Conservation (phyloP, 2,797 vertebrate species). For the Coluber constrictor region DNA sequence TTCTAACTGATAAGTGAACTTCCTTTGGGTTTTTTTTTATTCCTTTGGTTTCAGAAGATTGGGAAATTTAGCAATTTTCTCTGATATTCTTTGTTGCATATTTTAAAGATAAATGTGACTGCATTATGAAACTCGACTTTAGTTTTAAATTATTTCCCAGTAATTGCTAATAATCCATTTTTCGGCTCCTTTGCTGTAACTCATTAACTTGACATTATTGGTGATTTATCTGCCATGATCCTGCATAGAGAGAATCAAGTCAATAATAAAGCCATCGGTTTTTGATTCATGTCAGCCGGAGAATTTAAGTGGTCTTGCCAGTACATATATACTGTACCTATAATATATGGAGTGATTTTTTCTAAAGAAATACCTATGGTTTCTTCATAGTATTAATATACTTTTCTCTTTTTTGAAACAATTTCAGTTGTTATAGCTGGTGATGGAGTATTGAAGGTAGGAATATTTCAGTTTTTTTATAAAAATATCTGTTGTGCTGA, state of each 20-base stretch:
- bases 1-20: neutral
- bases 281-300: neutral
- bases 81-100: neutral
- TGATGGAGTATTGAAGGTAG: conserved; percentile 92
- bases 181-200: neutral
- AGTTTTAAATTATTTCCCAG: neutral
- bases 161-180: neutral
- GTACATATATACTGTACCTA: neutral
- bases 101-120: neutral
- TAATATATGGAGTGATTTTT: conserved; percentile 2
- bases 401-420: conserved; percentile 38
- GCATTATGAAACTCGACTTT: neutral
- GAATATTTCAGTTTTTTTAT: conserved; percentile 44
- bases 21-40: neutral
- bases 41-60: neutral
- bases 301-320: neutral
- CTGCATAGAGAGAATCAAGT: neutral
- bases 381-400: conserved; percentile 15
- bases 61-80: neutral
- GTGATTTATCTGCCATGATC: neutral
- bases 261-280: neutral
- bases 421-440: conserved; percentile 89
- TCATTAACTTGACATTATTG: neutral
- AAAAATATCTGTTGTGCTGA: conserved; percentile 14
- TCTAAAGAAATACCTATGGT: conserved; percentile 7